Base-by-base conservation (phyloP, 1,140 invertebrate genomes). In the Coelopa frigida region DNA sequence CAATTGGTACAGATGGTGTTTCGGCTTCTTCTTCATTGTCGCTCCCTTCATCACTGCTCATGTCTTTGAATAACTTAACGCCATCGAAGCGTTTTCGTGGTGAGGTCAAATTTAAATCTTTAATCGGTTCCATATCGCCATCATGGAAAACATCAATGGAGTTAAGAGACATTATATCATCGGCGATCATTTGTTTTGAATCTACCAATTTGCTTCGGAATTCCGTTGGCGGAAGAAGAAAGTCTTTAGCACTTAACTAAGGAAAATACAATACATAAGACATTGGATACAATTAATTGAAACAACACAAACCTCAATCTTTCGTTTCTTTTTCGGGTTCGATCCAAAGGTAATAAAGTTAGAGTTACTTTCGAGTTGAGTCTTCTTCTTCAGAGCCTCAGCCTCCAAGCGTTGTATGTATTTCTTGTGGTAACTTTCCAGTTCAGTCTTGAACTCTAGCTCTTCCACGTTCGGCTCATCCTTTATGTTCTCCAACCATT, bases 21-120 rank as follows among this genome's bases (percentile, higher is more conserved):
- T n/a, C n/a, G n/a, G n/a, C n/a, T n/a, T 43, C 31, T 1, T 47
- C 24, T 4, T 12, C 21, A 32, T 18, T 44, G 35, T 51, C 31
- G 26, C 47, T 43, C 8, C 20, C 10, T 24, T 49, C 48, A 23
- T 52, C 43, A 18, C 49, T 42, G 36, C 40, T 46, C 41, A 55
- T 50, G 11, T 26, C 48, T 29, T 50, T 47, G 46, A 49, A 56
- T 5, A 49, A 18, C 31, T 49, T 47, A n/a, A 54, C 39, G 2
- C 21, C 22, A 22, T 48, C 49, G 4, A 51, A 45, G 12, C 33
- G 26, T 26, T 44, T 35, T 12, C 46, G 49, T 29, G 49, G 52
- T 44, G 31, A 6, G 22, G 3, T n/a, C 8, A 27, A 18, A 23
- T 39, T 17, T 12, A 21, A 23, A 3, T 38, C 20, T 23, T 36